These are phyloP conservation scores for Labia minor DNA, from an alignment of 2,888 invertebrate species.

Conservation along the genomic window DNA sequence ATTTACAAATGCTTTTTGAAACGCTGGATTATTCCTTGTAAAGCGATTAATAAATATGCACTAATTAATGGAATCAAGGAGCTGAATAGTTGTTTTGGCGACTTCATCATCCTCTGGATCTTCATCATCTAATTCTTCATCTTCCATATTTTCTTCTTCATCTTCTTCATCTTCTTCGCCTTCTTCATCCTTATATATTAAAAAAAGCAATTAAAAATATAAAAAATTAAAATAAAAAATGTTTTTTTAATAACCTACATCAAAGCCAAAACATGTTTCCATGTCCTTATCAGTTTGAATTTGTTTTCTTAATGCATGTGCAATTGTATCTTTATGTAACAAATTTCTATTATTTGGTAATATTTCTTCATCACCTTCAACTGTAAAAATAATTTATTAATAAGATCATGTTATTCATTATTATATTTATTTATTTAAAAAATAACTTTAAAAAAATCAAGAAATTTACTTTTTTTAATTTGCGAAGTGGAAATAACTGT, in stretches of 20 bases:
- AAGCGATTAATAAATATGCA: neutral
- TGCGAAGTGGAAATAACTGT: slow-evolving; percentile 36
- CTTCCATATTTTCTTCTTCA: slow-evolving; percentile 35
- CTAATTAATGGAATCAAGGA: slow-evolving; percentile 24
- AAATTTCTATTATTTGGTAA: slow-evolving; percentile 36
- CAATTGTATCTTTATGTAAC: slow-evolving; percentile 33
- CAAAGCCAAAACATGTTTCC: slow-evolving; percentile 74
- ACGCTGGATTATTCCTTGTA: neutral
- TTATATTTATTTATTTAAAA: neutral
- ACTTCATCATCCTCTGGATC: slow-evolving; percentile 33
- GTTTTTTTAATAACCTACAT: slow-evolving; percentile 40
- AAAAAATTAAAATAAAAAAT: neutral
- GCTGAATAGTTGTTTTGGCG: slow-evolving; percentile 24
- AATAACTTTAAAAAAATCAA: neutral
- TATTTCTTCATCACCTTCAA: slow-evolving; percentile 38
- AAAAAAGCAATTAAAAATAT: neutral
- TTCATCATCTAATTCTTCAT: slow-evolving; percentile 35
- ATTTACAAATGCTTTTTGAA: neutral
- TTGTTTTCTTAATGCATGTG: slow-evolving; percentile 38
- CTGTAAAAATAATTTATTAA: slow-evolving; percentile 29
- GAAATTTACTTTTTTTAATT: slow-evolving; percentile 31
- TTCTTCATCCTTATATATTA: slow-evolving; percentile 28
- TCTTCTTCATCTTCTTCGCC: slow-evolving; percentile 29
- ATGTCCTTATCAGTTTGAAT: slow-evolving; percentile 50
- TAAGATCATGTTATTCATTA: no score